Conservation (phyloP, 2,113 vertebrate species). For the Coracopsis vasa region DNA sequence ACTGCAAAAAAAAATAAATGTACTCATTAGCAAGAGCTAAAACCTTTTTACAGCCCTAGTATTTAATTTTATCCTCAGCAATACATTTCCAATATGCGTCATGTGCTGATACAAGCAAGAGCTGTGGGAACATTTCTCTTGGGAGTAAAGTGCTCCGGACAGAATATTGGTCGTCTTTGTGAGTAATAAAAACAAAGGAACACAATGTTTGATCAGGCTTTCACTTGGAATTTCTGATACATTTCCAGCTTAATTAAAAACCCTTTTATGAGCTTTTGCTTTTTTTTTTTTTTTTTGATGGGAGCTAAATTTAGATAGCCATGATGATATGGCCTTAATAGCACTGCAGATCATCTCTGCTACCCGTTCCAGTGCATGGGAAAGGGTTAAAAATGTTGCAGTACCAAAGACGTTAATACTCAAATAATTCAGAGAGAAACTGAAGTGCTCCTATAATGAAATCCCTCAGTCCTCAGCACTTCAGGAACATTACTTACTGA, state of each 20-base stretch:
- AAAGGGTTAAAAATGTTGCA: neutral
- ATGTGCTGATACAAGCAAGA: conserved; percentile 25
- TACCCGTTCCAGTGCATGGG: neutral
- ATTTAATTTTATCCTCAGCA: conserved; percentile 31
- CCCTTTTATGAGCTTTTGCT: neutral
- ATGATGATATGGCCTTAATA: neutral
- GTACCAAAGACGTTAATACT: neutral
- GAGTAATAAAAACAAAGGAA: conserved; percentile 24
- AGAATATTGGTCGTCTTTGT: neutral
- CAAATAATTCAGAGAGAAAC: neutral
- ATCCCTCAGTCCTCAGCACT: neutral
- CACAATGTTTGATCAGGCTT: neutral
- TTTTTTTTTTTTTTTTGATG: neutral
- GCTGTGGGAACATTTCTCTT: neutral
- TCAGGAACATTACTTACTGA: neutral
- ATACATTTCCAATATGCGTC: conserved; percentile 11
- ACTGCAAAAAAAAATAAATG: neutral
- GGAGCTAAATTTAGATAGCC: neutral
- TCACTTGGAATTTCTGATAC: conserved; percentile 32
- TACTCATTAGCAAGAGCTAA: conserved; percentile 21
- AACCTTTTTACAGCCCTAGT: conserved; percentile 6
- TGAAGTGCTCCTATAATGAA: neutral
- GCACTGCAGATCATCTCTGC: neutral
- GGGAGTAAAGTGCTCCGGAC: neutral
- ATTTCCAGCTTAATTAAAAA: conserved; percentile 31